Evolutionary conservation across 2,797 vertebrate genomes (phyloP).

Genomic region (Sylvia borin): DNA sequence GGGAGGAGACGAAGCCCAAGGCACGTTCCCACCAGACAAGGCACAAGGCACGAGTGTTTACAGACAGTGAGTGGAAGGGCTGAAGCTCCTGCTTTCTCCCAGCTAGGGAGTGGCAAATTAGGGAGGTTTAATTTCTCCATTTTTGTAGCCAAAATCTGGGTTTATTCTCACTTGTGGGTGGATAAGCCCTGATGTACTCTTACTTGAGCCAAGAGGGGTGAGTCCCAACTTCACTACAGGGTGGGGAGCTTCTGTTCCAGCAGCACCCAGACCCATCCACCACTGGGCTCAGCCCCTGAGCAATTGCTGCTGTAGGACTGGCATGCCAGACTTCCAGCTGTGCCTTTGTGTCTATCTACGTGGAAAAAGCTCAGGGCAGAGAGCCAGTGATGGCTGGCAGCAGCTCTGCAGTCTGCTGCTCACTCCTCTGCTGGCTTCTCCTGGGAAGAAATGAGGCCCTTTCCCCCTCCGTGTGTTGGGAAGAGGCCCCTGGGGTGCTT

Average conservation of each 20-base stretch:
- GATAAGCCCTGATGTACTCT: neutral
- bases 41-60: neutral
- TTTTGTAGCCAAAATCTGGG: neutral
- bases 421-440: neutral
- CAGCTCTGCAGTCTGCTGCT: neutral
- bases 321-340: neutral
- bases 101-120: neutral
- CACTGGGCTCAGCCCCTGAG: neutral
- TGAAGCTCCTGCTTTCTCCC: neutral
- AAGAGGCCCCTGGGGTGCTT: neutral
- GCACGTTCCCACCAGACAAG: fast-evolving
- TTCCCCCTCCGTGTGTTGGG: neutral
- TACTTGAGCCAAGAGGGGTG: neutral
- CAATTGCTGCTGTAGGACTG: neutral
- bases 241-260: neutral
- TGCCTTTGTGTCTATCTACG: neutral
- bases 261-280: fast-evolving
- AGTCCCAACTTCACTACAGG: neutral
- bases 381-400: neutral
- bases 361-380: neutral
- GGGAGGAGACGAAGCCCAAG: neutral
- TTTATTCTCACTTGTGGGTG: neutral
- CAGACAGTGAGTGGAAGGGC: neutral
- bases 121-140: neutral
- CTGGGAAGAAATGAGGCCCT: neutral